phyloP scores from a whole-genome alignment of 2,888 invertebrate species.

The Eupithecia tripunctaria region DNA sequence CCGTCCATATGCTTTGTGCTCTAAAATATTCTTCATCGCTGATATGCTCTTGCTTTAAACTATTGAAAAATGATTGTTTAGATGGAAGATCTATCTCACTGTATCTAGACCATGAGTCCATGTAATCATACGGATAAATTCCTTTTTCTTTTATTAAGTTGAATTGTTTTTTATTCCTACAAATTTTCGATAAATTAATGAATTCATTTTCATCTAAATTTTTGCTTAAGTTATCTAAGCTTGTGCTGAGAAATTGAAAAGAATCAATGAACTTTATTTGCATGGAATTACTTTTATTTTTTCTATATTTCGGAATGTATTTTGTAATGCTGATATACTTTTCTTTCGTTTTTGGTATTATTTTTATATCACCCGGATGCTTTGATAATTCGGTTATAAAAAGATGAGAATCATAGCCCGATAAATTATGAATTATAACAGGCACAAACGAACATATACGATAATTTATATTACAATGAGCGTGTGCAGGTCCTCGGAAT shows the following conservation, averaged over 20 bases:
- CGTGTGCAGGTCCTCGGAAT: not conserved
- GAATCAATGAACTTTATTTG: slow-evolving; percentile 19
- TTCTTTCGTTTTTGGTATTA: slow-evolving; percentile 15
- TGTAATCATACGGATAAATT: slow-evolving; percentile 19
- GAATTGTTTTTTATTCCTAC: not conserved
- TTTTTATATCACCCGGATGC: not conserved
- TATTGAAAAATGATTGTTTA: slow-evolving; percentile 20
- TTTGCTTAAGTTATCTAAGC: slow-evolving; percentile 8
- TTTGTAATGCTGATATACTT: slow-evolving; percentile 1
- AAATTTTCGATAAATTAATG: not conserved
- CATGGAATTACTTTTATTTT: not conserved
- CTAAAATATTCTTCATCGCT: slow-evolving; percentile 10
- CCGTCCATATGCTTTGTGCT: slow-evolving; percentile 15
- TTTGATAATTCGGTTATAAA: slow-evolving; percentile 3
- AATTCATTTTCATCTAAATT: slow-evolving; percentile 7
- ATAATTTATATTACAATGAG: not conserved
- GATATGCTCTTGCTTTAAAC: slow-evolving; percentile 11
- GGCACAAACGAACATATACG: not conserved
- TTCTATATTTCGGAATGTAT: not conserved
- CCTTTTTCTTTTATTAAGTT: slow-evolving; percentile 6
- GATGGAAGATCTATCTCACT: slow-evolving; percentile 7
- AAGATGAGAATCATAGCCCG: not conserved
- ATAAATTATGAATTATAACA: not conserved
- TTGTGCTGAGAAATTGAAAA: slow-evolving; percentile 18
- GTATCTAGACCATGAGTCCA: slow-evolving; percentile 14